phyloP scores from a whole-genome alignment of 2,888 invertebrate genomes.

The Pachydiplax longipennis region DNA sequence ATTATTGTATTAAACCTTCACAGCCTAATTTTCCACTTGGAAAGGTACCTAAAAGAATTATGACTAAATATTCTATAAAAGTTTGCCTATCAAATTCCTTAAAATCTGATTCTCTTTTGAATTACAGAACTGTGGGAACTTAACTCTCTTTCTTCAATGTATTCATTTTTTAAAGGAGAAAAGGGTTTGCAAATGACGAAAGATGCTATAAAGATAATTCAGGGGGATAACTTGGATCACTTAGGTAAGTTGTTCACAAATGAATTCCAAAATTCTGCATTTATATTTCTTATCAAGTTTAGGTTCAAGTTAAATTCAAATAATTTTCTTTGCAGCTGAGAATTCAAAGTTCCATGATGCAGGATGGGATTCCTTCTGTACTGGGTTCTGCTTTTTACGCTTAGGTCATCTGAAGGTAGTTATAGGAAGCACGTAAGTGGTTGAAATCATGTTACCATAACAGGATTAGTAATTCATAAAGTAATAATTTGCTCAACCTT shows the following conservation, averaged over 20 bases:
- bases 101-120: background rate
- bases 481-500: no score
- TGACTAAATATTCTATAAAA: no score
- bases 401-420: constrained; percentile 65
- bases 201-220: constrained; percentile 51
- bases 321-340: background rate
- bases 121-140: constrained; percentile 62
- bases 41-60: no score
- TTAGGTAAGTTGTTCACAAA: constrained; percentile 45
- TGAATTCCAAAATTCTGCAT: no score
- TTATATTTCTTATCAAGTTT: background rate
- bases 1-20: no score
- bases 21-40: no score
- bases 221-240: constrained; percentile 45
- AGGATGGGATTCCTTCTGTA: constrained; percentile 83
- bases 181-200: constrained; percentile 54
- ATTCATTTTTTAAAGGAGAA: constrained; percentile 67
- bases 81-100: no score
- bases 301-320: background rate
- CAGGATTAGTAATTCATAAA: no score
- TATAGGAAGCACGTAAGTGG: background rate
- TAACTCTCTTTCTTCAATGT: constrained; percentile 66
- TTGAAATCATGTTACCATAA: no score
- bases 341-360: constrained; percentile 69
- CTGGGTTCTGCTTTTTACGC: constrained; percentile 75